Evolutionary conservation across 1,140 invertebrate genomes (phyloP), one percentile per base, ranked within the genome.

Genomic region (Brachionus rubens): DNA sequence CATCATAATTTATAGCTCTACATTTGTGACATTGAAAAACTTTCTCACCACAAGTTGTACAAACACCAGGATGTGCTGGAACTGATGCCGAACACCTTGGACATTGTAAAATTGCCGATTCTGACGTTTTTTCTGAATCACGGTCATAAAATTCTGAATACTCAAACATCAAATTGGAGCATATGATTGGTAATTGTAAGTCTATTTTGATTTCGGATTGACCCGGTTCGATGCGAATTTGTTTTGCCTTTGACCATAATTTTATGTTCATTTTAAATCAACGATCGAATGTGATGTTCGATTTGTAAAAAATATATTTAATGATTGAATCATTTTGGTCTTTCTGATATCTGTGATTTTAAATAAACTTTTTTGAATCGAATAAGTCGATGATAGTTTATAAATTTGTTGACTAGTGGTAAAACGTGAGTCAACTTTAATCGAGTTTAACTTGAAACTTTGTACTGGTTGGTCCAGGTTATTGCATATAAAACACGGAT

Each of bases 141-240:
- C 90, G 94, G 81, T 99, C 96, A 81, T 96, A 97, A 83, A 99
- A 98, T 81, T 98, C 94, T 0, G 92, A 91, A 85, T 97, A 98
- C 82, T 99, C 95, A 81, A 99, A 92, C 93, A 98, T 98, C n/a
- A 99, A 85, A 85, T 98, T 98, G 80, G 94, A 98, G 0, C 95
- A 95, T 0, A 96, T 91, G 48, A 98, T 97, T 0, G 96, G 95
- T 28, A 98, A 85, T 0, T 93, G 92, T 81, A 99, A 85, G 48
- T 85, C 84, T 41, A 84, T 79, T 85, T 97, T 95, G 0, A 96
- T 90, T 83, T 98, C 95, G 0, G 93, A 93, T 83, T 98, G 95
- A 0, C 91, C 92, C 6, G 92, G 90, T 28, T 75, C 36, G 12
- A 98, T 84, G 6, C 88, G 90, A 0, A 96, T 91, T 80, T 91